Evolutionary conservation across 1,140 invertebrate genomes (phyloP).

Genomic region (Heterodera schachtii): DNA sequence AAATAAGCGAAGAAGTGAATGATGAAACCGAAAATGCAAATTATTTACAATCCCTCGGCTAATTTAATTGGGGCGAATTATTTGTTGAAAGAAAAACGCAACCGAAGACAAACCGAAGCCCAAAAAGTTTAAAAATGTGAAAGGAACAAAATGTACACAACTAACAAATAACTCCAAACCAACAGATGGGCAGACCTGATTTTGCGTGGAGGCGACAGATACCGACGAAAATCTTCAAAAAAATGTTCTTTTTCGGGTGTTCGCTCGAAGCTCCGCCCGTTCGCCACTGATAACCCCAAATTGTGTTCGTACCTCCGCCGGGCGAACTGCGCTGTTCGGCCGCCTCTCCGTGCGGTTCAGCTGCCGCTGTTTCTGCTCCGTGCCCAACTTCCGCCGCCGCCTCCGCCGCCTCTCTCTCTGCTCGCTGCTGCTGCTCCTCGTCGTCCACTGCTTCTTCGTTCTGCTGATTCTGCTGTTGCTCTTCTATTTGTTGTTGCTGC

Average conservation of each 20-base stretch:
- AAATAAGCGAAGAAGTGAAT: too few species aligned
- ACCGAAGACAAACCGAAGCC: background rate
- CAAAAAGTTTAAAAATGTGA: background rate
- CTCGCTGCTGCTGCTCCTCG: background rate
- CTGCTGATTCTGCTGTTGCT: background rate
- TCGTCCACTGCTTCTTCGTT: background rate
- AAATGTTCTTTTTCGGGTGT: background rate
- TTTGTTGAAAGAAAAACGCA: too few species aligned
- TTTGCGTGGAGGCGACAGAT: slow-evolving; percentile 24
- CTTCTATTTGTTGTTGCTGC: background rate
- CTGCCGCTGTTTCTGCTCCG: slow-evolving; percentile 7
- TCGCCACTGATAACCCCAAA: background rate
- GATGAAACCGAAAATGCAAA: too few species aligned
- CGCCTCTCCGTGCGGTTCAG: background rate
- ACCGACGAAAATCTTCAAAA: slow-evolving; percentile 12
- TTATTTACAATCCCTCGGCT: too few species aligned
- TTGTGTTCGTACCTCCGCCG: background rate
- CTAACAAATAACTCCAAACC: too few species aligned
- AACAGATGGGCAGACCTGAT: slow-evolving; percentile 3
- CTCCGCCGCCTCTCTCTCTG: too few species aligned
- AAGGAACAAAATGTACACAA: too few species aligned
- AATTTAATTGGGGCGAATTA: too few species aligned
- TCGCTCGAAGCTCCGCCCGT: too few species aligned
- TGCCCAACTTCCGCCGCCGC: background rate
- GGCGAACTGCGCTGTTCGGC: background rate